Conservation (phyloP, 2,888 invertebrate genomes). For the Drosophila putrida region DNA sequence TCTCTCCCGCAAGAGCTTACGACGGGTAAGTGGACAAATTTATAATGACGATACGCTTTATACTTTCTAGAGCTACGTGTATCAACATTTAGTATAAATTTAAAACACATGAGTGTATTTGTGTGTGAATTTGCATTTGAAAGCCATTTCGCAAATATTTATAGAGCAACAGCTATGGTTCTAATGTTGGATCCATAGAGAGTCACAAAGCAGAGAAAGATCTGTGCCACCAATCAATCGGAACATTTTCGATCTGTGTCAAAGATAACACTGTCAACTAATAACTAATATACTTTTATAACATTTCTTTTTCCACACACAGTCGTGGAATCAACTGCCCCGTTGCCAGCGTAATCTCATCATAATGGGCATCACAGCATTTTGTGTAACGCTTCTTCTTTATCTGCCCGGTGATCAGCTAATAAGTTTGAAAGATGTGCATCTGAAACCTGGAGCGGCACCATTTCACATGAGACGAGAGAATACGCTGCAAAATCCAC, state of each 20-base stretch:
- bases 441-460: constrained; percentile 36
- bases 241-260: no score
- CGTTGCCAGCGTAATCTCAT: constrained; percentile 92
- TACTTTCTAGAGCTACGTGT: constrained; percentile 20
- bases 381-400: constrained; percentile 88
- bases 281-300: neutral
- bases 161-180: neutral
- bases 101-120: neutral
- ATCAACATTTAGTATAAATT: neutral
- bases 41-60: neutral
- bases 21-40: constrained; percentile 77
- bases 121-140: constrained; percentile 7
- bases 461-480: constrained; percentile 66
- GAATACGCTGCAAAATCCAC: constrained; percentile 58
- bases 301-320: constrained; percentile 15
- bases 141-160: neutral
- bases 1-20: constrained; percentile 81
- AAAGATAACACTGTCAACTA: no score
- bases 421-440: constrained; percentile 57
- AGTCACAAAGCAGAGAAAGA: no score
- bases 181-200: no score
- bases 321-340: constrained; percentile 95
- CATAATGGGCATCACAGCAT: constrained; percentile 88
- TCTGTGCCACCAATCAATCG: no score
- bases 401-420: constrained; percentile 86